Evolutionary conservation across 2,797 vertebrate genomes (phyloP).

Genomic region (Odontamblyopus lacepedii): DNA sequence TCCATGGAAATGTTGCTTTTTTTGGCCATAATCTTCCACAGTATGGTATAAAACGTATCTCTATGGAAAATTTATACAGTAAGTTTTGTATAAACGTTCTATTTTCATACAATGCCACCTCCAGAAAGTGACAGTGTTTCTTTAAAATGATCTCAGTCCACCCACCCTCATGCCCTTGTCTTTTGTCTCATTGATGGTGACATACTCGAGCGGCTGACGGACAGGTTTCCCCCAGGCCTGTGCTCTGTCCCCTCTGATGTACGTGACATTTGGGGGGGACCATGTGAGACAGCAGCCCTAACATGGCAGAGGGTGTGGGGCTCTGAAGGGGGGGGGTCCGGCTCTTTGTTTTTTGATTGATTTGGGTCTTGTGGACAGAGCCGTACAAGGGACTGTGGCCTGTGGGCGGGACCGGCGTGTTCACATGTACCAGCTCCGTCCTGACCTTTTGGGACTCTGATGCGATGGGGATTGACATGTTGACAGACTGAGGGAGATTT

Average conservation of each 20-base stretch:
- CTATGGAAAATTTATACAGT: too few species aligned
- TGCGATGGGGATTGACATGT: constrained; percentile 47
- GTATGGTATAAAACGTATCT: too few species aligned
- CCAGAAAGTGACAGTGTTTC: too few species aligned
- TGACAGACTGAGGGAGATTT: constrained; percentile 22
- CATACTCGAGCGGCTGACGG: constrained; percentile 30
- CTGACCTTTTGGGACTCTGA: constrained; percentile 51
- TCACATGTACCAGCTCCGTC: constrained; percentile 38
- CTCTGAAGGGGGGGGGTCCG: constrained; percentile 63
- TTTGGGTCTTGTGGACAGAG: constrained; percentile 62
- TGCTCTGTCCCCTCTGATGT: constrained; percentile 42
- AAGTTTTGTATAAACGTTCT: too few species aligned
- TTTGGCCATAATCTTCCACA: too few species aligned
- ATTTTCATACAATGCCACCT: too few species aligned
- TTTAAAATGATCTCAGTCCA: background rate
- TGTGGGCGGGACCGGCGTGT: constrained; percentile 62
- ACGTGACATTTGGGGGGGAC: constrained; percentile 58
- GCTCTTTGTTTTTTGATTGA: constrained; percentile 63
- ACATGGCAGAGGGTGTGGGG: constrained; percentile 49
- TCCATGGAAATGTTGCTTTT: too few species aligned
- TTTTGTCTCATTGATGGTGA: constrained; percentile 14
- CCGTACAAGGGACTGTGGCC: constrained; percentile 60
- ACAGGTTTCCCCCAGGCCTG: constrained; percentile 36
- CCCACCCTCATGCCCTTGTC: background rate
- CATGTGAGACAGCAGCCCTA: constrained; percentile 56